Conservation (phyloP, 2,888 invertebrate genomes). For the Apotomis betuletana region DNA sequence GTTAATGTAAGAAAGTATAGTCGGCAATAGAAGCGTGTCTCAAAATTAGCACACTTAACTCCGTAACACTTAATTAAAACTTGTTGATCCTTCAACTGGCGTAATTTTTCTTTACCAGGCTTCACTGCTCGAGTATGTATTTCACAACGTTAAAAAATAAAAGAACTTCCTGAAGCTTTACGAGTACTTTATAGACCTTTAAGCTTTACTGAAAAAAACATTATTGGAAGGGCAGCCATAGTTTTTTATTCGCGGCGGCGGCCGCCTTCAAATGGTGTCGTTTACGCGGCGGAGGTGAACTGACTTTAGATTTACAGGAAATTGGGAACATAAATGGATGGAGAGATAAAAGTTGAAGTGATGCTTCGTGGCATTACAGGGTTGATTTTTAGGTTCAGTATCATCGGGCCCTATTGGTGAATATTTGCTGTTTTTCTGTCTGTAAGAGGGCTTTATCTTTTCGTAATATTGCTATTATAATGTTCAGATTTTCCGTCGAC, state of each 20-base stretch:
- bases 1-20: no score
- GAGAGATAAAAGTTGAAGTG: not conserved
- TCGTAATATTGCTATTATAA: no score
- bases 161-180: slow-evolving; percentile 11
- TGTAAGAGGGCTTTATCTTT: no score
- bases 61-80: no score
- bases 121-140: not conserved
- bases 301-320: not conserved
- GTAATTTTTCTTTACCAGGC: not conserved
- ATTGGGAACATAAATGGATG: not conserved
- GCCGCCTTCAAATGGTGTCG: slow-evolving; percentile 22
- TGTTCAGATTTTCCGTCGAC: no score
- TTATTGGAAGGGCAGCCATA: slow-evolving; percentile 9
- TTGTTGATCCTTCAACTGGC: no score
- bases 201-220: slow-evolving; percentile 23
- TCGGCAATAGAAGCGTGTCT: no score
- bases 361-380: not conserved
- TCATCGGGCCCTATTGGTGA: no score
- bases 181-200: slow-evolving; percentile 19
- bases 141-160: slow-evolving; percentile 19
- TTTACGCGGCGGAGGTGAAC: not conserved
- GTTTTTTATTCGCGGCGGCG: slow-evolving; percentile 23
- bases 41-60: no score
- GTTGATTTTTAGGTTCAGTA: no score
- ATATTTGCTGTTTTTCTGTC: no score